These are phyloP conservation scores for Trogon surrucura DNA, from an alignment of 2,113 vertebrate species.

Conservation along the genomic window DNA sequence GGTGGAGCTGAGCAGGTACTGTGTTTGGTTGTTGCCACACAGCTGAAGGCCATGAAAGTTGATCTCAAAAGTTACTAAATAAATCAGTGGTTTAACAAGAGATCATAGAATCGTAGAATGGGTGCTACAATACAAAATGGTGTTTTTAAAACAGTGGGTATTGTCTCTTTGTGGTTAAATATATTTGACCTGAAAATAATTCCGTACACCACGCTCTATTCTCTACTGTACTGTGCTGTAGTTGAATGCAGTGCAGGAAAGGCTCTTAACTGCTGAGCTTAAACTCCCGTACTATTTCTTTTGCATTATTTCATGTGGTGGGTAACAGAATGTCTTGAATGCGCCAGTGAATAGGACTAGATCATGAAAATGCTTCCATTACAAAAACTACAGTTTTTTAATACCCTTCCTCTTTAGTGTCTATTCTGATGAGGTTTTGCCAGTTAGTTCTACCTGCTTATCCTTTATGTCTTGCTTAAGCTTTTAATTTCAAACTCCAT, in stretches of 20 bases:
- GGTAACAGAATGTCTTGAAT: not conserved
- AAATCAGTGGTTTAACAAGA: not conserved
- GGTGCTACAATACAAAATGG: not conserved
- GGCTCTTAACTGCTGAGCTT: not conserved
- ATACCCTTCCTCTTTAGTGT: not conserved
- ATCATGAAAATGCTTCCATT: not conserved
- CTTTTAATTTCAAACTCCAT: not conserved
- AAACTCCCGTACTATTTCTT: not conserved
- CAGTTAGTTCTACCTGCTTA: not conserved
- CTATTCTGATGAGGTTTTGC: not conserved
- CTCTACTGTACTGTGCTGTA: not conserved
- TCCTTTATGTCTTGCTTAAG: not conserved
- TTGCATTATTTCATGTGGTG: not conserved
- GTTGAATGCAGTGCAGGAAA: not conserved
- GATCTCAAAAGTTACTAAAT: not conserved
- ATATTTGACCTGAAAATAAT: not conserved
- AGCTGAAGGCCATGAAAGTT: not conserved
- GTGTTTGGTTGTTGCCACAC: not conserved
- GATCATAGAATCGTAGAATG: too few species aligned
- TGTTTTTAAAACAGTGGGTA: not conserved
- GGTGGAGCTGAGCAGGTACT: not conserved
- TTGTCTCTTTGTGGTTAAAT: not conserved
- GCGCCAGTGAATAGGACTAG: not conserved
- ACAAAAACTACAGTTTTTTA: not conserved
- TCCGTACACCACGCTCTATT: not conserved